Base-by-base conservation (phyloP, 1,140 invertebrate species). In the Trypoxylus dichotomus region DNA sequence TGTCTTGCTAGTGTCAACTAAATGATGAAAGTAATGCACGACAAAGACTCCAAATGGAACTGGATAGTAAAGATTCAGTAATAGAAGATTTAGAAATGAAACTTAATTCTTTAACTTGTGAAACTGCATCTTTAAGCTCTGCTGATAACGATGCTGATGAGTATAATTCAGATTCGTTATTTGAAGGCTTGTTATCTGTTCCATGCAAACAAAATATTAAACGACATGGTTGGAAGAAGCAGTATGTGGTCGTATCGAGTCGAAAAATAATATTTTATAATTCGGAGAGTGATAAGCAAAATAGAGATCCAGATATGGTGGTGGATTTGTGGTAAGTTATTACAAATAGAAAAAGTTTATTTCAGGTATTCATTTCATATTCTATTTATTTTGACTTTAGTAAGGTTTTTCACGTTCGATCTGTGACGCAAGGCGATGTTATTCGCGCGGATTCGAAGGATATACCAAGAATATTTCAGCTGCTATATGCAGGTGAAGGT, bases 201-300 rank as follows among this genome's bases (percentile, higher is more conserved):
- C 97, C 97, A 27, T 96, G 95, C 82, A 98, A 97, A 85, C 95
- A 97, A 86, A 99, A 99, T 85, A 97, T 98, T 76, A 92, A 95
- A 77, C 90, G 96, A 76, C 96, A 98, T 86, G 97, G 96, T 29
- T 99, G 97, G 97, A 96, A 95, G 86, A 97, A 96, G 82, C 97
- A 98, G 86, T 99, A 96, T 86, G 96, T 99, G 5, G 97, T 99
- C 25, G 97, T 98, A 15, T 98, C 96, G 19, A 97, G 95, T 78
- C 94, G 95, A 83, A 98, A 98, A 87, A 97, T 99, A 76, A 96
- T 99, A 68, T 99, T 99, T 88, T 99, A 98, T 85, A 97, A 98
- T 88, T 94, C 93, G 25, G 97, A 98, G 87, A 94, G 90, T 83
- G 96, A 98, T 84, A 98, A 98, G 86, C 93, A 95, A 87, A 98